Conservation (phyloP, 2,888 invertebrate genomes). For the Aplocera efformata region DNA sequence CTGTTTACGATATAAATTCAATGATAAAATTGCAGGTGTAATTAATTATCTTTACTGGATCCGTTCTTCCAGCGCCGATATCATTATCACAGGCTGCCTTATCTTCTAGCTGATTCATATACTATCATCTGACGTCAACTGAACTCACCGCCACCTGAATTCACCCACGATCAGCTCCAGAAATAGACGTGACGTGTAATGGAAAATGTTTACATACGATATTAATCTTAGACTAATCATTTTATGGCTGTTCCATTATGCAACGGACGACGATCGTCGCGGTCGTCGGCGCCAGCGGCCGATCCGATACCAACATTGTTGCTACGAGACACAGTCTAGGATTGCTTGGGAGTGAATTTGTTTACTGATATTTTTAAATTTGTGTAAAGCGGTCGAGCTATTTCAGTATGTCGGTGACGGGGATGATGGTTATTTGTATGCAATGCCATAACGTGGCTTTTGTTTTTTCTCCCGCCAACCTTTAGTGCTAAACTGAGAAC, state of each 20-base stretch:
- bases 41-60: no score
- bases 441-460: no score
- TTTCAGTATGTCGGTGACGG: no score
- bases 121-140: conserved; percentile 14
- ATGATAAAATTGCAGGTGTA: no score
- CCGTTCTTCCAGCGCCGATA: no score
- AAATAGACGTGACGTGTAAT: conserved; percentile 32
- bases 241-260: conserved; percentile 13
- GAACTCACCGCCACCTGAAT: conserved; percentile 13
- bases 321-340: not conserved
- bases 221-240: conserved; percentile 22
- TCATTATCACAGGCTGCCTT: no score
- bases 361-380: no score
- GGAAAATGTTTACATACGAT: conserved; percentile 16
- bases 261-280: conserved; percentile 2
- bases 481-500: no score
- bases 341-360: not conserved
- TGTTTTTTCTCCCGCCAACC: no score
- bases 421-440: no score
- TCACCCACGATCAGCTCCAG: conserved; percentile 18
- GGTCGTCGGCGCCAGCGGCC: not conserved
- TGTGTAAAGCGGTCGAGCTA: no score
- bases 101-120: not conserved
- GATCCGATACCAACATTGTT: conserved; percentile 1
- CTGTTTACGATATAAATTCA: no score